Evolutionary conservation across 2,113 vertebrate genomes (phyloP).

Genomic region (Scartelaos histophorus): DNA sequence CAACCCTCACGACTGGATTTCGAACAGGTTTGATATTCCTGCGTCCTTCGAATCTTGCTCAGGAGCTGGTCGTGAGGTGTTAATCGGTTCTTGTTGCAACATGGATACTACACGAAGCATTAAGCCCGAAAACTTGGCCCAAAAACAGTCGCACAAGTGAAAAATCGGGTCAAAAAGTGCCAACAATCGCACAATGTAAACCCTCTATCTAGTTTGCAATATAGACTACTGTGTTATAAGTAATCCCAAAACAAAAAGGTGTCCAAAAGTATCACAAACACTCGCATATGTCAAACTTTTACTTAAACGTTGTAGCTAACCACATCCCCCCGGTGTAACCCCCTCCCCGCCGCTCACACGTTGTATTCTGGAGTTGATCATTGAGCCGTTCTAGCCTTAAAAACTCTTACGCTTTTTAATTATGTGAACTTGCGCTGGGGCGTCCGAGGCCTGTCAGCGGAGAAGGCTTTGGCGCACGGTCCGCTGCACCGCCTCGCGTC

Average conservation of each 20-base stretch:
- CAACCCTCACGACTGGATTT: too few relatives aligned
- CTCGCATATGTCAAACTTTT: neutral
- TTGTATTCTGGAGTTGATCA: conserved; percentile 56
- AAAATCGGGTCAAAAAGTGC: too few relatives aligned
- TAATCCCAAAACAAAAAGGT: neutral
- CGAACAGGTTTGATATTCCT: too few relatives aligned
- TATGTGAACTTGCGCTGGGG: conserved; percentile 57
- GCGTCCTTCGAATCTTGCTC: too few relatives aligned
- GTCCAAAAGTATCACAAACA: neutral
- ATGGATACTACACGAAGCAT: too few relatives aligned
- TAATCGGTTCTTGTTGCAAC: too few relatives aligned
- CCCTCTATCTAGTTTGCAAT: too few relatives aligned
- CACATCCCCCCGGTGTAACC: neutral
- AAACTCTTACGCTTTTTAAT: conserved; percentile 60
- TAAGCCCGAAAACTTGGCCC: too few relatives aligned
- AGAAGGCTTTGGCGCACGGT: conserved; percentile 59
- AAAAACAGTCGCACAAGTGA: too few relatives aligned
- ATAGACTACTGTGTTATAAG: too few relatives aligned
- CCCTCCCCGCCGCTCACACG: conserved; percentile 14
- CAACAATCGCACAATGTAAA: too few relatives aligned
- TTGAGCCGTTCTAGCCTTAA: conserved; percentile 41
- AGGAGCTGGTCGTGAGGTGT: too few relatives aligned
- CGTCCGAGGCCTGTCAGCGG: conserved; percentile 67
- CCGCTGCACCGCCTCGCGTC: conserved; percentile 56
- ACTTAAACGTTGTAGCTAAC: neutral